A percentile compares a stretch with the other conserved stretches of the same genome.
Evolutionary conservation across 2,113 vertebrate species (phyloP).

Genomic region (Fukomys damarensis): DNA sequence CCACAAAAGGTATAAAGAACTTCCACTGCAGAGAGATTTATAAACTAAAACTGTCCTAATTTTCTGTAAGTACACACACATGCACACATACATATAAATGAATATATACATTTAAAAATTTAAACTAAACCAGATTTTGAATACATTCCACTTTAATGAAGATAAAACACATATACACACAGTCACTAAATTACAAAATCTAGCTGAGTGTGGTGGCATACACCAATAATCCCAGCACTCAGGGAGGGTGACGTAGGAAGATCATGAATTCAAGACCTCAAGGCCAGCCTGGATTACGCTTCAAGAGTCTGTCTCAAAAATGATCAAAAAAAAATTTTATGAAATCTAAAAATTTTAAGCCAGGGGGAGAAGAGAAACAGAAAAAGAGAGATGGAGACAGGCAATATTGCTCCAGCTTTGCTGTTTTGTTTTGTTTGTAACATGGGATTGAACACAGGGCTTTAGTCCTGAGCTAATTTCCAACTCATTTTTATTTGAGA

Average conservation of each 20-base stretch:
- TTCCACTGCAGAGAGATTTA: neutral
- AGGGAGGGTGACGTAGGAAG: no score
- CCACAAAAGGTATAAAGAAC: neutral
- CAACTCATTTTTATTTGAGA: neutral
- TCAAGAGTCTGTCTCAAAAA: neutral
- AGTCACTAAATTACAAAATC: neutral
- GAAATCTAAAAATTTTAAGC: neutral
- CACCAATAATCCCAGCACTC: no score
- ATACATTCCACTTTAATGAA: neutral
- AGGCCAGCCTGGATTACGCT: neutral
- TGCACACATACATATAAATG: neutral
- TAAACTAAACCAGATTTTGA: constrained; percentile 22
- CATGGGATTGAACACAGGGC: neutral
- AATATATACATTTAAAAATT: neutral
- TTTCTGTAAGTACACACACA: neutral
- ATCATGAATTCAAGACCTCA: neutral
- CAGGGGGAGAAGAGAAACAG: neutral
- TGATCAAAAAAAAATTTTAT: neutral
- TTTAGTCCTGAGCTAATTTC: neutral
- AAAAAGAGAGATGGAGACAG: neutral
- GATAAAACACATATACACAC: neutral
- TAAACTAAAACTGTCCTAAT: neutral
- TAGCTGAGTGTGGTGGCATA: neutral
- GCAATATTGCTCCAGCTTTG: neutral
- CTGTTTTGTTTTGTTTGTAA: neutral